Conservation (phyloP, 2,888 invertebrate genomes). For the Meloe dianella region DNA sequence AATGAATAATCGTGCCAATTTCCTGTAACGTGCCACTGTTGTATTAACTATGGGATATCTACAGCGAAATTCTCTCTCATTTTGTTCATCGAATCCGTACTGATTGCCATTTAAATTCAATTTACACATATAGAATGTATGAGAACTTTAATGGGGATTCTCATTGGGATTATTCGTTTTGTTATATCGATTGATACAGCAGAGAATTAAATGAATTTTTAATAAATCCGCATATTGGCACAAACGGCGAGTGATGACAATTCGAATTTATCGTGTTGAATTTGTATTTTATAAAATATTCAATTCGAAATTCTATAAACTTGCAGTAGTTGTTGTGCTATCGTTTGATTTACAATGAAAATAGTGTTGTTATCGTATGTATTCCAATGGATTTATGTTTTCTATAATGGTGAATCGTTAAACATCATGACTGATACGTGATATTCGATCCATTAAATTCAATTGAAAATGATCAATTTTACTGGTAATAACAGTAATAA, state of each 20-base stretch:
- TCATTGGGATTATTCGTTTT: no score
- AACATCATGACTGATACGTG: not conserved
- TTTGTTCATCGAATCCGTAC: conserved; percentile 4
- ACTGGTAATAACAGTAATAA: no score
- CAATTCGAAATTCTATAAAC: no score
- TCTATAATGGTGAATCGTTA: not conserved
- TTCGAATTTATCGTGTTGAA: not conserved
- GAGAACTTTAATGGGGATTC: not conserved
- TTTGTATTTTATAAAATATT: not conserved
- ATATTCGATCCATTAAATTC: not conserved
- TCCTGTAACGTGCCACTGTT: conserved; percentile 45
- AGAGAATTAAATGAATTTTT: not conserved
- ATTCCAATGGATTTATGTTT: not conserved
- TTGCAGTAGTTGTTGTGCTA: not conserved
- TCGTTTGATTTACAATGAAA: not conserved
- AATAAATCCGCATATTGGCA: not conserved
- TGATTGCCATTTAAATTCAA: not conserved
- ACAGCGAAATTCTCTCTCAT: conserved; percentile 21
- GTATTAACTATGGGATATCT: conserved; percentile 42
- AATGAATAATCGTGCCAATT: conserved; percentile 49
- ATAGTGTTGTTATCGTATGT: not conserved
- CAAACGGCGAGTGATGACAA: not conserved
- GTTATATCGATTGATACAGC: not conserved
- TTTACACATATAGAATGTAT: not conserved
- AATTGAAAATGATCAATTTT: not conserved